phyloP scores from a whole-genome alignment of 2,113 vertebrate species.

The Hippocampus comes region DNA sequence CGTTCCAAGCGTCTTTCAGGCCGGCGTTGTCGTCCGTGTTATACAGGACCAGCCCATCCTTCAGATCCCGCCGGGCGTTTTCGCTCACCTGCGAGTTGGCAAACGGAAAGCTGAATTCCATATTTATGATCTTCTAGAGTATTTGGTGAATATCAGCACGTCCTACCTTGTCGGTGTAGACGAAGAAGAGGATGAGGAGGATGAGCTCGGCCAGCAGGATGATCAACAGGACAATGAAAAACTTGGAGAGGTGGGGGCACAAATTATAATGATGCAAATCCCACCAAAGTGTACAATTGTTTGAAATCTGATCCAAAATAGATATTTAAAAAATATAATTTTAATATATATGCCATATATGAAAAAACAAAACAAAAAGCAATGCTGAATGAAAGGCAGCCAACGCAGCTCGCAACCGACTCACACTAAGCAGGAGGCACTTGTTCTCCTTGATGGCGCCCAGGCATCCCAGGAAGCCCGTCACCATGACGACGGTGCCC shows the following conservation, averaged over 20 bases:
- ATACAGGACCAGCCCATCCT: constrained; percentile 88
- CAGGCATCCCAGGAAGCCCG: constrained; percentile 92
- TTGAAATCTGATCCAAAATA: no score
- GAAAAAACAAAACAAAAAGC: no score
- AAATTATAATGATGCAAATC: not conserved
- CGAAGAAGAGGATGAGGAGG: constrained; percentile 92
- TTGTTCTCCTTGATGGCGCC: constrained; percentile 99
- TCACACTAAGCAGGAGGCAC: constrained; percentile 95
- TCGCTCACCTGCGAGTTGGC: constrained; percentile 81
- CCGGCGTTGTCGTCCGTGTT: constrained; percentile 90
- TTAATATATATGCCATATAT: no score
- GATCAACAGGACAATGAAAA: constrained; percentile 90
- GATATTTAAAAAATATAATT: no score
- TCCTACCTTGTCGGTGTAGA: constrained; percentile 90
- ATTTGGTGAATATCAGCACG: no score
- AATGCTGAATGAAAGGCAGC: no score
- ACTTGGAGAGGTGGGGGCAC: constrained; percentile 63
- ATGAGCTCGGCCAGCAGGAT: constrained; percentile 93
- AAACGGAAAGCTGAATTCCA: not conserved
- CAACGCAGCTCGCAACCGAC: constrained; percentile 40
- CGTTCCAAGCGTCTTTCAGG: constrained; percentile 92
- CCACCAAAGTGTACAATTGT: no score
- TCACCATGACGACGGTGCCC: constrained; percentile 94
- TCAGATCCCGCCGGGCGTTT: constrained; percentile 87
- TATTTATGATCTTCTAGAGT: no score